These are phyloP conservation scores for Dasypogon diadema DNA, from an alignment of 2,888 invertebrate species.

Conservation along the genomic window DNA sequence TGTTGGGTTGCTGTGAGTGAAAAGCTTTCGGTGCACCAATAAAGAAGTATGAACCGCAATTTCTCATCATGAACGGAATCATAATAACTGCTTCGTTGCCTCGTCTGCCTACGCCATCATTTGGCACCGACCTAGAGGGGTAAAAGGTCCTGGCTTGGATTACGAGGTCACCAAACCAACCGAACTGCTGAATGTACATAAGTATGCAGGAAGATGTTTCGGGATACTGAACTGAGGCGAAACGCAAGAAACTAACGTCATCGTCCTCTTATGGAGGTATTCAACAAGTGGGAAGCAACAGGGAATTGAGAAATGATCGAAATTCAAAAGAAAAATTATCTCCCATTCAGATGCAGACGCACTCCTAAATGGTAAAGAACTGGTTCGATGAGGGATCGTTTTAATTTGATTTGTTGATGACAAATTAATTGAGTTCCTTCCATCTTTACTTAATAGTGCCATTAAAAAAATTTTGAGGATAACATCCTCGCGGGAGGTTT, in stretches of 20 bases:
- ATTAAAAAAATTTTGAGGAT: slow-evolving; percentile 13
- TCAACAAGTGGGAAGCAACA: slow-evolving; percentile 38
- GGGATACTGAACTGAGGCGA: background rate
- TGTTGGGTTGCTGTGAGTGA: background rate
- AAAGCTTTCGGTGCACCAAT: slow-evolving; percentile 42
- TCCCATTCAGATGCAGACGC: slow-evolving; percentile 52
- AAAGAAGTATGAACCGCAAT: slow-evolving; percentile 39
- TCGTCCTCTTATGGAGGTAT: background rate
- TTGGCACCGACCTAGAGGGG: background rate
- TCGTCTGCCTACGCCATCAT: background rate
- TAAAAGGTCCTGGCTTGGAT: slow-evolving; percentile 3
- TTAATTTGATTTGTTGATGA: slow-evolving; percentile 50
- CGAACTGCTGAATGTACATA: slow-evolving; percentile 27
- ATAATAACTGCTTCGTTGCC: slow-evolving; percentile 40
- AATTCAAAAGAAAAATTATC: slow-evolving; percentile 48
- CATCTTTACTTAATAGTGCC: background rate
- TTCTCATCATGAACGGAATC: slow-evolving; percentile 48
- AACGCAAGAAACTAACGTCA: slow-evolving; percentile 1
- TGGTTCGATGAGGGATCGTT: slow-evolving; percentile 30
- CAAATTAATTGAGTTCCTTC: slow-evolving; percentile 52
- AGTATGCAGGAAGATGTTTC: slow-evolving; percentile 23
- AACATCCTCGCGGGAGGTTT: background rate
- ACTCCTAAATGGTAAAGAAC: slow-evolving; percentile 35
- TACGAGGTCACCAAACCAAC: slow-evolving; percentile 28
- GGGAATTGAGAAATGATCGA: slow-evolving; percentile 40